Evolutionary conservation across 2,797 vertebrate genomes (phyloP), one percentile per base, ranked within the genome.

Genomic region (Brachymystax lenok): DNA sequence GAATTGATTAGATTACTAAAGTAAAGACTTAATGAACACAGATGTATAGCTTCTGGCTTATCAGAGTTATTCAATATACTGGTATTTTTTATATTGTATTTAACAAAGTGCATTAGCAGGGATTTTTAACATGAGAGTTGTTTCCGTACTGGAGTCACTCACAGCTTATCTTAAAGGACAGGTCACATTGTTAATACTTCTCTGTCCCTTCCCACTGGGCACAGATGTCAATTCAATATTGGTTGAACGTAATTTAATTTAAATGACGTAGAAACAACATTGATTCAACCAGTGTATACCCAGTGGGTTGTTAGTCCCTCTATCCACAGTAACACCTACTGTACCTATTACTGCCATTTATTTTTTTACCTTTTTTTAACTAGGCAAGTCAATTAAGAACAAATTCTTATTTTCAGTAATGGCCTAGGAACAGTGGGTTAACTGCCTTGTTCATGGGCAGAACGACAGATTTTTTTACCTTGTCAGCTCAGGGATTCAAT

Each of bases 301-400:
- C 35, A 10, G 35, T 8, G 35, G 35, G 35, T 8, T 4, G 16
- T 19, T 59, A 59, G 17, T 59, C 8, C 3, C 64, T 50, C 27
- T 51, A 80, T 50, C 21, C 27, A 50, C 46, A 52, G 28, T 52
- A 78, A 80, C 79, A 79, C 82, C 67, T 75, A 19, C 79, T 64
- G 63, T 72, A 5, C 50, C 24, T 24, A 24, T 24, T 24, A 35
- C 75, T 33, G 71, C 50, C 33, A 33, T 33, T 33, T 33, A 33
- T 5, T 24, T 0, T 24, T 24, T 24, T 24, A 24, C 24, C 24
- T 24, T 24, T 24, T 24, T 24, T 17, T 3, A 19, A 1, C 16
- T 3, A 19, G 52, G 30, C 30, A 33, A 33, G 30, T 33, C 30
- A 33, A 1, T 33, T 5, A 33, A 33, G 30, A 33, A 33, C 33